These are phyloP conservation scores for Dicaeum eximium DNA, from an alignment of 2,113 vertebrate genomes.

Conservation along the genomic window DNA sequence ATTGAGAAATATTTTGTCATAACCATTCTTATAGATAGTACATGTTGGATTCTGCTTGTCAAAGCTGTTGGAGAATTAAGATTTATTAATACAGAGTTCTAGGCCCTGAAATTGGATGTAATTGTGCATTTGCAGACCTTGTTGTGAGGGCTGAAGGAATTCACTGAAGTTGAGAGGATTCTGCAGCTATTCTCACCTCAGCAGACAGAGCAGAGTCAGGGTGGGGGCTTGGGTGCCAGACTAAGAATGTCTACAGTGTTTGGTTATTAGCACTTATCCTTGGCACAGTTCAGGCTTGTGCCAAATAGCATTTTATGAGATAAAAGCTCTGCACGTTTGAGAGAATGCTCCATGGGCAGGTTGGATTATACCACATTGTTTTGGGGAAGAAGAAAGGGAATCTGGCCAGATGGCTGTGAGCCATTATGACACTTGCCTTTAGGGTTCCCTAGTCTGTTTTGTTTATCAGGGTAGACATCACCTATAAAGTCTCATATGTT, in stretches of 20 bases:
- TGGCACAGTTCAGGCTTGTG: background rate
- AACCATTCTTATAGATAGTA: background rate
- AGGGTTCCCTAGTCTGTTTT: constrained; percentile 4
- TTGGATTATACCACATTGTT: background rate
- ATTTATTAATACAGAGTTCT: background rate
- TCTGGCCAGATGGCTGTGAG: constrained; percentile 7
- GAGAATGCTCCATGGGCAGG: background rate
- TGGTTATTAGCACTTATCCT: background rate
- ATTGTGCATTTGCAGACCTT: background rate
- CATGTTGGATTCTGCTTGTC: background rate
- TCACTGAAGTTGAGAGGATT: background rate
- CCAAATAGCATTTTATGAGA: background rate
- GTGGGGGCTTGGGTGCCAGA: fast-evolving
- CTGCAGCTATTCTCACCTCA: background rate
- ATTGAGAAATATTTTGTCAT: background rate
- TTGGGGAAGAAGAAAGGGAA: background rate
- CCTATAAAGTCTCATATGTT: constrained; percentile 36
- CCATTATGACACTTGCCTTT: constrained; percentile 6
- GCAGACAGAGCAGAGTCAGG: background rate
- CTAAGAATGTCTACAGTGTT: background rate
- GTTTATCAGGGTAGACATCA: constrained; percentile 28
- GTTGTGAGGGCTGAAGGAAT: background rate
- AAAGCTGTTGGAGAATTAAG: background rate
- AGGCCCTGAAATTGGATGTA: background rate
- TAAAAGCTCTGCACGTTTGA: background rate